These are phyloP conservation scores for Nannospalax galili DNA, from an alignment of 2,113 vertebrate species.

Conservation along the genomic window DNA sequence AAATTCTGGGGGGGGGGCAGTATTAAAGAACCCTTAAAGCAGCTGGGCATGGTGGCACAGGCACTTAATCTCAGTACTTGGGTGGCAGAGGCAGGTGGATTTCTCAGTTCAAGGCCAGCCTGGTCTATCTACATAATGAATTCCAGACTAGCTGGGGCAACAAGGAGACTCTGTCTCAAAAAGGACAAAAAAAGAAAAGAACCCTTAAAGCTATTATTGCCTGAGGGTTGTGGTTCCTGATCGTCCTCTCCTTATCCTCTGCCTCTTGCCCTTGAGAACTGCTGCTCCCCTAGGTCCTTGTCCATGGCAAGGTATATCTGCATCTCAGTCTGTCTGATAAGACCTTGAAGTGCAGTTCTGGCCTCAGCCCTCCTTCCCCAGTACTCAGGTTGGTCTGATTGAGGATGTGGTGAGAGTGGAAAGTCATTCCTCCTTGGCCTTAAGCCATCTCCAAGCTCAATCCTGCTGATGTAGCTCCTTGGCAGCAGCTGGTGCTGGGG, in stretches of 20 bases:
- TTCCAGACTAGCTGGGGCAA: no score
- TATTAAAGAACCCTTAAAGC: not conserved
- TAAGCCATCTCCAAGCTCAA: not conserved
- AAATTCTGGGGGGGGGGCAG: not conserved
- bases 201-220: not conserved
- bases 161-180: no score
- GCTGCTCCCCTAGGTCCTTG: not conserved
- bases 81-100: no score
- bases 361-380: not conserved
- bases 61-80: no score
- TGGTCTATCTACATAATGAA: no score
- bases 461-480: conserved; percentile 64
- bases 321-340: no score
- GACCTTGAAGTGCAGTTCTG: not conserved
- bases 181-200: no score
- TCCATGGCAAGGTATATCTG: not conserved
- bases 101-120: no score
- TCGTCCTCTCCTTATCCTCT: not conserved
- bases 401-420: conserved; percentile 8
- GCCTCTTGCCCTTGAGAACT: not conserved
- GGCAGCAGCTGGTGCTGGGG: conserved; percentile 5
- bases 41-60: no score
- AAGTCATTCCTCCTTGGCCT: conserved; percentile 57
- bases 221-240: not conserved
- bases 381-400: not conserved